Evolutionary conservation across 2,888 invertebrate genomes (phyloP).

Genomic region (Pardosa pseudoannulata): DNA sequence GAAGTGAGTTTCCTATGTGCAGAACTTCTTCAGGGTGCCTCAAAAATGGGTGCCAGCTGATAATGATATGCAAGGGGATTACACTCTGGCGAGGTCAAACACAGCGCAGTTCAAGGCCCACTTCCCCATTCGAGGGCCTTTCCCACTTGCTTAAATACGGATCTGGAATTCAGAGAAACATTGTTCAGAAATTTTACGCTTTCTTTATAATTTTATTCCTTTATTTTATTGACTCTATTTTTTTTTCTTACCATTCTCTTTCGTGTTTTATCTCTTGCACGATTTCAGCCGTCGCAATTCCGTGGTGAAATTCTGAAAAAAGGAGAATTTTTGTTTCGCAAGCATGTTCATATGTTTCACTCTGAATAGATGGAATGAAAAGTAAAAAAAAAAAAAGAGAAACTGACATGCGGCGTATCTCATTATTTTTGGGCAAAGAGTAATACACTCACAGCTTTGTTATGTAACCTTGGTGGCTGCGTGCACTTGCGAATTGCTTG

Average conservation of each 20-base stretch:
- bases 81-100: background rate
- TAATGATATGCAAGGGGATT: slow-evolving; percentile 17
- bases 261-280: background rate
- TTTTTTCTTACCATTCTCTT: background rate
- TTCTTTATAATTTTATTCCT: background rate
- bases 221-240: background rate
- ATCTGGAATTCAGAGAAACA: slow-evolving; percentile 14
- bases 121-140: slow-evolving; percentile 14
- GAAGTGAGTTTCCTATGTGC: background rate
- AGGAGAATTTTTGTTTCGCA: background rate
- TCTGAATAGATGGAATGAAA: too few relatives aligned
- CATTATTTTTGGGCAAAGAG: too few relatives aligned
- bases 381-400: too few relatives aligned
- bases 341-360: too few relatives aligned
- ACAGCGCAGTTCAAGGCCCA: background rate
- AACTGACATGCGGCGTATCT: too few relatives aligned
- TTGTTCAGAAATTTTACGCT: background rate
- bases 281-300: background rate
- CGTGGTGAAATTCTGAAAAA: background rate
- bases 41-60: background rate
- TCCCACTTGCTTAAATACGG: background rate
- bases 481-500: too few relatives aligned
- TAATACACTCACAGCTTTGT: too few relatives aligned
- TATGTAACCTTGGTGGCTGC: too few relatives aligned
- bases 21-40: background rate